A percentile compares a stretch with the other conserved stretches of the same genome.
Conservation (phyloP, 2,888 invertebrate genomes). For the Cartodere bifasciata region DNA sequence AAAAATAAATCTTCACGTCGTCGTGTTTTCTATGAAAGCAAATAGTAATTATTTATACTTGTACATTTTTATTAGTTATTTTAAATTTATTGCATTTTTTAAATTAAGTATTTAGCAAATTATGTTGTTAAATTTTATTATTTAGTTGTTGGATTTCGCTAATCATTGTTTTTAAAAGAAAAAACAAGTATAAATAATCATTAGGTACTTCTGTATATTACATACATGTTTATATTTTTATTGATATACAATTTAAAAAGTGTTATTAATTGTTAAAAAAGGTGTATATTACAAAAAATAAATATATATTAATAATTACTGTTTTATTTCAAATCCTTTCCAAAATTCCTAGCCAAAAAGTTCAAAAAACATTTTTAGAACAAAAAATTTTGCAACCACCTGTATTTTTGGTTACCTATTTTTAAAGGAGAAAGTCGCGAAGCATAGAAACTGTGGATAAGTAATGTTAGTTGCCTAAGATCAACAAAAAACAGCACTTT, state of each 20-base stretch:
- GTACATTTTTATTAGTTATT: conserved; percentile 10
- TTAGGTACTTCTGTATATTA: conserved; percentile 22
- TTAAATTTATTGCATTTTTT: conserved; percentile 1
- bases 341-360: background rate
- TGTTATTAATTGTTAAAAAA: conserved; percentile 21
- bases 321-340: conserved; percentile 7
- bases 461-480: no score
- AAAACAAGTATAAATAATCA: conserved; percentile 20
- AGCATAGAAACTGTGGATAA: no score
- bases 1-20: conserved; percentile 17
- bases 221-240: conserved; percentile 19
- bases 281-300: conserved; percentile 22
- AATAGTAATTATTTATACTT: conserved; percentile 21
- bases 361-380: background rate
- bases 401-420: no score
- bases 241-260: conserved; percentile 19
- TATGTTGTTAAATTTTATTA: conserved; percentile 13
- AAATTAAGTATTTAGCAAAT: no score
- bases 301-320: conserved; percentile 15
- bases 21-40: conserved; percentile 27
- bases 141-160: conserved; percentile 11
- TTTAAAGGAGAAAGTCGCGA: no score
- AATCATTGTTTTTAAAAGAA: background rate
- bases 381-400: no score
- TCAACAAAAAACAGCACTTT: no score